Conservation (phyloP, 1,140 invertebrate species). For the Temnothorax longispinosus region DNA sequence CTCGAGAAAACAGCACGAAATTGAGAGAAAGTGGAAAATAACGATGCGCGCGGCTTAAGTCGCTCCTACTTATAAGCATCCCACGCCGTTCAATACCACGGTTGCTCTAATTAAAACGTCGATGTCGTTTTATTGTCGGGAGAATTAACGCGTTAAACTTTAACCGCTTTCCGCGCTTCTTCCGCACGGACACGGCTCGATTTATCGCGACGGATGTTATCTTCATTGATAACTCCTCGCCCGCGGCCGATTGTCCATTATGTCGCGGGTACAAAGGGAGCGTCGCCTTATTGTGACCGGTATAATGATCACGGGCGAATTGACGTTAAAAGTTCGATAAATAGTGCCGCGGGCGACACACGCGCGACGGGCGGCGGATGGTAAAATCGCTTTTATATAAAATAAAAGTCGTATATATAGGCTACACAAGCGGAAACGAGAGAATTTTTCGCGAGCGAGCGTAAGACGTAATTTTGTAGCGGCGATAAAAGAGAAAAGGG, state of each 20-base stretch:
- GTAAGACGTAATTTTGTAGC: conserved; percentile 26
- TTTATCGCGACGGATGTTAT: conserved; percentile 8
- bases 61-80: background rate
- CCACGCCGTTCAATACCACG: background rate
- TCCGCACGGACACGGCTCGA: background rate
- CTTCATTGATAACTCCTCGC: conserved; percentile 17
- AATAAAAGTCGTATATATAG: conserved; percentile 21
- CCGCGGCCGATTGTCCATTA: background rate
- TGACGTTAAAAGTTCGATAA: conserved; percentile 24
- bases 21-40: conserved; percentile 32
- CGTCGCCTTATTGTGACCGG: background rate
- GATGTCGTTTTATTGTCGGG: background rate
- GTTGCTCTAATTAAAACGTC: conserved; percentile 21
- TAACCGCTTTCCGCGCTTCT: background rate
- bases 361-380: background rate
- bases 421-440: background rate
- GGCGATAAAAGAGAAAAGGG: conserved; percentile 48
- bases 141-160: background rate
- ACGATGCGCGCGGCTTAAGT: background rate
- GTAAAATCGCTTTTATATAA: conserved; percentile 38
- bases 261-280: background rate
- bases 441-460: conserved; percentile 18
- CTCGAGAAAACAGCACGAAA: conserved; percentile 25
- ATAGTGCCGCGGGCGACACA: conserved; percentile 1
- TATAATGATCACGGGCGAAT: conserved; percentile 23